Base-by-base conservation (phyloP, 2,888 invertebrate genomes). In the Pandemis cinnamomeana region DNA sequence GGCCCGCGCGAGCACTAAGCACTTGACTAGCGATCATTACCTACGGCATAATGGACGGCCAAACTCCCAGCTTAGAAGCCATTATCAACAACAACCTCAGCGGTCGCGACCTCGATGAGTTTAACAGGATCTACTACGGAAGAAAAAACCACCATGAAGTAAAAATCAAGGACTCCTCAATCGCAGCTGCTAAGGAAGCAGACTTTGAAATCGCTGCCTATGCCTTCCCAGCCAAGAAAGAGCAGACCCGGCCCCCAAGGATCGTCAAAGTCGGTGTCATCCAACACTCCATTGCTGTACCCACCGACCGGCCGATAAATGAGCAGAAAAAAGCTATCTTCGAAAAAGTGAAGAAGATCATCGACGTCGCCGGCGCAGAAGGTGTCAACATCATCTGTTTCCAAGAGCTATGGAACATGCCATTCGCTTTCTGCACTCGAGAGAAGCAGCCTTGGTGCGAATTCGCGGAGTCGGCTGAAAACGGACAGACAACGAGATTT, bases 401-500 rank as follows among this genome's bases (percentile, higher is more conserved):
- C 83, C 99, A 99, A 91, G 99, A 99, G 91, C 97, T 99, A 10
- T 99, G 99, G 99, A 97, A 97, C 72, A 99, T 99, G 99, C 99
- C 99, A 0, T 99, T 99, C 92, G 99, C 98, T 0, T 99, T 99
- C 91, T 99, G 99, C 89, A 99, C 99, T 0, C 95, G 99, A 58
- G 99, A 99, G 92, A 99, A 98, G 87, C 96, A 96, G 77, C 99
- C 99, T 0, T 99, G 99, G 99, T 98, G 98, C 84, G 98, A 99
- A 91, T 99, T 99, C 89, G 99, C 99, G 0, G 99, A 99, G 89
- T 96, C 97, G 41, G 99, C 98, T 0, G 97, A 98, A 87, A 93
- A 95, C 69, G 99, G 99, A 0, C 97, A 98, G 0, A 97, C 99
- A 0, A 98, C 98, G 0, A 95, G 96, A 80, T 96, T 99, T 85